These are phyloP conservation scores for Pseudocheirus occidentalis DNA, from an alignment of 2,797 vertebrate genomes.

Conservation along the genomic window DNA sequence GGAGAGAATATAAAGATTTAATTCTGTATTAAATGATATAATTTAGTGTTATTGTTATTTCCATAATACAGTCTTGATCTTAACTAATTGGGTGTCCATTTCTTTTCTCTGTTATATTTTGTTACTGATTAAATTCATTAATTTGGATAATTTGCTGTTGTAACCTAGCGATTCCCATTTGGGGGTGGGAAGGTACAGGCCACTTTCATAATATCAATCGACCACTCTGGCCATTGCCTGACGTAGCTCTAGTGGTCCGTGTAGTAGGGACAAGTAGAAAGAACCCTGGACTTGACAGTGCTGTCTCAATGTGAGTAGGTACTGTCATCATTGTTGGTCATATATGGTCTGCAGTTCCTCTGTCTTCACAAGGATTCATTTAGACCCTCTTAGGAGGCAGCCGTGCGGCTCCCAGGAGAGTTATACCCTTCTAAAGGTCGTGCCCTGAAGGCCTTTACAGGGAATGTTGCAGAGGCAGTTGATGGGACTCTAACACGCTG, in stretches of 20 bases:
- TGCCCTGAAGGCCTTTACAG: slow-evolving; percentile 5
- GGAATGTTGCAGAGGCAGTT: neutral
- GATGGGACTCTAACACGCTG: neutral
- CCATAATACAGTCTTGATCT: neutral
- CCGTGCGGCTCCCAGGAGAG: slow-evolving; percentile 11
- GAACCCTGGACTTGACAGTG: neutral
- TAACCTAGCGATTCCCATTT: neutral
- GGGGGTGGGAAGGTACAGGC: neutral
- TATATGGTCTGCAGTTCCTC: slow-evolving; percentile 38
- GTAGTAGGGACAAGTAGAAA: neutral
- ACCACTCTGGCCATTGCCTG: neutral
- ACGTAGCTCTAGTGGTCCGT: neutral
- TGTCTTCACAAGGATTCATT: slow-evolving; percentile 40
- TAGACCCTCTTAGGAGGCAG: slow-evolving; percentile 37
- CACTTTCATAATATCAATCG: neutral
- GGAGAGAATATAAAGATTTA: neutral
- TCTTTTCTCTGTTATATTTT: slow-evolving; percentile 55
- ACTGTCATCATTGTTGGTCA: slow-evolving; percentile 41
- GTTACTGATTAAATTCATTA: slow-evolving; percentile 36
- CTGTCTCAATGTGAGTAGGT: slow-evolving; percentile 38
- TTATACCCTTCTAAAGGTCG: slow-evolving; percentile 11
- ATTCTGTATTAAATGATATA: neutral
- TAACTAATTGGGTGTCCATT: neutral
- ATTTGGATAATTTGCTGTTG: slow-evolving; percentile 33
- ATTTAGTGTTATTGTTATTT: neutral